These are phyloP conservation scores for Suillia variegata DNA, from an alignment of 2,888 invertebrate genomes.

Conservation along the genomic window DNA sequence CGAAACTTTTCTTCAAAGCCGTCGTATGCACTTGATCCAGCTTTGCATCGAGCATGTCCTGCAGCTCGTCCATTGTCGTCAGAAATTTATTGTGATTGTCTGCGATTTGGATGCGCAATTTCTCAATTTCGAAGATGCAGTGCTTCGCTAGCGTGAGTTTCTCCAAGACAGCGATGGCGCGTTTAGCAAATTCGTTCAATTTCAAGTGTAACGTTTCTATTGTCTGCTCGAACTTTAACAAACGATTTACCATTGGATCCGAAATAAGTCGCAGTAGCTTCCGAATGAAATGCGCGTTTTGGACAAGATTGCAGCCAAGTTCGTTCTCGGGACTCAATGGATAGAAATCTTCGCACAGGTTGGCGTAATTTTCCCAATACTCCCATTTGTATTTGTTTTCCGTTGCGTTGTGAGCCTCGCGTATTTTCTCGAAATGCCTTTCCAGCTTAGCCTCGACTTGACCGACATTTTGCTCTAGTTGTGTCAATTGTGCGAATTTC, in stretches of 20 bases:
- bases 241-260: constrained; percentile 43
- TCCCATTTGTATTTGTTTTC: constrained; percentile 32
- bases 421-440: constrained; percentile 41
- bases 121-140: constrained; percentile 48
- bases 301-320: constrained; percentile 48
- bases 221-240: constrained; percentile 40
- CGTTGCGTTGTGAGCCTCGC: constrained; percentile 33
- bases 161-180: constrained; percentile 41
- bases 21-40: constrained; percentile 57
- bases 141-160: constrained; percentile 44
- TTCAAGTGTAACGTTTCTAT: constrained; percentile 40
- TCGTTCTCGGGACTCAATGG: constrained; percentile 49
- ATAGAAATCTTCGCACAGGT: constrained; percentile 50
- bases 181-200: too few species aligned
- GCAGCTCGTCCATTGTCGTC: constrained; percentile 54
- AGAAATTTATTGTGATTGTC: constrained; percentile 44
- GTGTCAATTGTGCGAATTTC: constrained; percentile 36
- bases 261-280: constrained; percentile 50
- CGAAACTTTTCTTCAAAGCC: constrained; percentile 50
- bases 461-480: constrained; percentile 38
- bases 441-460: constrained; percentile 39
- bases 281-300: constrained; percentile 48
- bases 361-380: constrained; percentile 35
- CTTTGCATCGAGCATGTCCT: constrained; percentile 58
- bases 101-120: constrained; percentile 33